These are phyloP conservation scores for Eleutherodactylus coqui DNA, from an alignment of 2,797 vertebrate genomes.

Conservation along the genomic window DNA sequence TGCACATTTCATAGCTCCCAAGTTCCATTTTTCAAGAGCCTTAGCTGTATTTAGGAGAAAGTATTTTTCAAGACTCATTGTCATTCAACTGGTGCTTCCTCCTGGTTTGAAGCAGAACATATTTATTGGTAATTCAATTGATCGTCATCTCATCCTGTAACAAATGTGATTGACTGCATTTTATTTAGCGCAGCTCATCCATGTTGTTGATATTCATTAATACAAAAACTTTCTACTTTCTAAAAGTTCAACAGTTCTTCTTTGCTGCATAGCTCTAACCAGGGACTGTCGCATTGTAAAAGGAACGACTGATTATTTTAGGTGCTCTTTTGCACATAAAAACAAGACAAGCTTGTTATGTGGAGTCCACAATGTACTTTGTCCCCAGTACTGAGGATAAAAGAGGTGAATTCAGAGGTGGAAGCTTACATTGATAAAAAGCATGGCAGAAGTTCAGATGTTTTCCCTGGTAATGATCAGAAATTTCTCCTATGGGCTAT, in stretches of 20 bases:
- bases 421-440: background rate
- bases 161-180: conserved; percentile 60
- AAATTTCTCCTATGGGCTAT: background rate
- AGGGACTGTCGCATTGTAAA: background rate
- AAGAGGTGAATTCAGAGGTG: background rate
- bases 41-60: conserved; percentile 51
- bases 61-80: conserved; percentile 55
- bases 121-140: conserved; percentile 64
- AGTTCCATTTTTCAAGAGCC: conserved; percentile 56
- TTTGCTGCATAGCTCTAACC: conserved; percentile 65
- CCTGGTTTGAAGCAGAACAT: conserved; percentile 52
- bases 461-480: too few species aligned
- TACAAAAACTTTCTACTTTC: conserved; percentile 39
- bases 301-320: background rate
- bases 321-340: background rate
- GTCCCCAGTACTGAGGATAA: background rate
- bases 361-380: background rate
- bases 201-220: conserved; percentile 43
- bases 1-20: conserved; percentile 51
- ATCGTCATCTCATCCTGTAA: conserved; percentile 57
- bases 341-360: background rate
- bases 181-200: conserved; percentile 51
- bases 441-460: background rate
- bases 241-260: conserved; percentile 16
- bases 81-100: conserved; percentile 53